Evolutionary conservation across 2,797 vertebrate genomes (phyloP).

Genomic region (Mycteria americana): DNA sequence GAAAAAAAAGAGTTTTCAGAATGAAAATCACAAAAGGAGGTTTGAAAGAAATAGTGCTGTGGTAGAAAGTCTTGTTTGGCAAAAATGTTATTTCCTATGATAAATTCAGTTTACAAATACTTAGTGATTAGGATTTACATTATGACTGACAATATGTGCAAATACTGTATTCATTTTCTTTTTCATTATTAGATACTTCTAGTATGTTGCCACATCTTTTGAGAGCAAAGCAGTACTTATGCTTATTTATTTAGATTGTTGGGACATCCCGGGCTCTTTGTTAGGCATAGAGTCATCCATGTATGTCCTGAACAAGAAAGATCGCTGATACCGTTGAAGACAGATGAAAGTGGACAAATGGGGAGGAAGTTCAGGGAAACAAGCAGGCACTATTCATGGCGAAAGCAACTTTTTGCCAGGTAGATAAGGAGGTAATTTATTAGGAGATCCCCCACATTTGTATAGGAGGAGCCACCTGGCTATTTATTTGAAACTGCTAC

Average conservation of each 20-base stretch:
- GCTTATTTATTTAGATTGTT: not conserved
- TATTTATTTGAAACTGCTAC: not conserved
- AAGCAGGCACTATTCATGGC: not conserved
- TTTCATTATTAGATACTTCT: not conserved
- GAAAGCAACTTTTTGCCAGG: not conserved
- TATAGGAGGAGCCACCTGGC: not conserved
- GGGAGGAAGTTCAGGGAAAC: not conserved
- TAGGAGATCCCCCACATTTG: not conserved
- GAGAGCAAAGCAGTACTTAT: not conserved
- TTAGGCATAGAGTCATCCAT: not conserved
- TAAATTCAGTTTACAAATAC: not conserved
- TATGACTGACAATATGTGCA: not conserved
- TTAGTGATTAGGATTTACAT: not conserved
- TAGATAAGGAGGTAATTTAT: not conserved
- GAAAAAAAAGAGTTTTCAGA: not conserved
- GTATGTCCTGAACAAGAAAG: not conserved
- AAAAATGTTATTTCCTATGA: not conserved
- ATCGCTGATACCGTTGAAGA: not conserved
- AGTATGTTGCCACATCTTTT: not conserved
- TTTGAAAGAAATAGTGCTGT: not conserved
- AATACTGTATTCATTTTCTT: not conserved
- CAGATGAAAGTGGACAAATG: not conserved
- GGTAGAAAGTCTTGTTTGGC: not conserved
- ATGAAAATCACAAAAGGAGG: not conserved
- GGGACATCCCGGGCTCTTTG: fast-evolving